Evolutionary conservation across 1,140 invertebrate genomes (phyloP).

Genomic region (Drosophila lacteicornis): DNA sequence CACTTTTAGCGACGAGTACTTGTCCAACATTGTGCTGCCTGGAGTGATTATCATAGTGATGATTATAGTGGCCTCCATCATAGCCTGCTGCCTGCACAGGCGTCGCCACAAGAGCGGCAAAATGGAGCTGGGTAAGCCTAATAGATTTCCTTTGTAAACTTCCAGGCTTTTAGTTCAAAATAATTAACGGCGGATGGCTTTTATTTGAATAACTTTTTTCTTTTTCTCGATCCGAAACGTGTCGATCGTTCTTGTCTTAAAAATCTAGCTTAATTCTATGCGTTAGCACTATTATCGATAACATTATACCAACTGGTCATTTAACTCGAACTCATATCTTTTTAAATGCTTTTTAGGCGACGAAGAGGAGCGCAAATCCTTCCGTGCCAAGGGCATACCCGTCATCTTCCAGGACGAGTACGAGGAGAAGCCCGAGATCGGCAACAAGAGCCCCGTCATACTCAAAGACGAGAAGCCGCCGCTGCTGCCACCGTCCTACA

Average conservation of each 20-base stretch:
- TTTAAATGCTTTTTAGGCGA: constrained; percentile 85
- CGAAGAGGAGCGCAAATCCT: constrained; percentile 92
- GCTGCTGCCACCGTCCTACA: constrained; percentile 88
- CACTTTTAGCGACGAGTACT: constrained; percentile 89
- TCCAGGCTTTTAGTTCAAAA: no score
- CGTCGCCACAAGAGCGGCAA: constrained; percentile 92
- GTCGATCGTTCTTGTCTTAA: no score
- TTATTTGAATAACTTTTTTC: no score
- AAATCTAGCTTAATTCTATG: no score
- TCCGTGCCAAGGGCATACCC: constrained; percentile 95
- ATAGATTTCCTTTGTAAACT: no score
- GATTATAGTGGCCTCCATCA: constrained; percentile 93
- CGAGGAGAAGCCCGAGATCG: constrained; percentile 94
- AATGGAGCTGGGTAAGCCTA: constrained; percentile 88
- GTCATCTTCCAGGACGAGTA: constrained; percentile 98
- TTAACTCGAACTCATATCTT: neutral
- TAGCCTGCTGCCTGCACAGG: constrained; percentile 95
- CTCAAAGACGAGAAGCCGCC: constrained; percentile 97
- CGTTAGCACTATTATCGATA: no score
- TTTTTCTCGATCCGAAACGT: no score
- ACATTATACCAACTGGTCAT: no score
- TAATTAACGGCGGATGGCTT: no score
- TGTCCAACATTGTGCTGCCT: constrained; percentile 94
- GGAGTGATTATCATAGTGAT: constrained; percentile 95
- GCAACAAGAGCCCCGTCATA: constrained; percentile 95